Evolutionary conservation across 2,797 vertebrate genomes (phyloP), one percentile per base, ranked within the genome.

Genomic region (Austrolebias charrua): DNA sequence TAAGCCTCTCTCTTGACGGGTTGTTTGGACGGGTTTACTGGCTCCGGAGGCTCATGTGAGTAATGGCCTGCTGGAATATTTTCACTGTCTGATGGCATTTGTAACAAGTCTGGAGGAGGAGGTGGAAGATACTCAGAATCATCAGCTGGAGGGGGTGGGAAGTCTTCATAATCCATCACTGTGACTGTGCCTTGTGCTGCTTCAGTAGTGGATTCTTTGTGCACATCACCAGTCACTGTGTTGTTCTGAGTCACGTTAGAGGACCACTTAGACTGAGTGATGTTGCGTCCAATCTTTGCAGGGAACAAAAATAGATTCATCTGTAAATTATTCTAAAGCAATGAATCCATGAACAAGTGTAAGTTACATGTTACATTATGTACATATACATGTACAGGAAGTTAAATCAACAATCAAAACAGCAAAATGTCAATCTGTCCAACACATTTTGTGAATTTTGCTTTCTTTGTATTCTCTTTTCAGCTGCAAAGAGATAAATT

Each of bases 231-330:
- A 78, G 74, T 69, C 69, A 79, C 57, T 64, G 83, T 87, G 83
- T 76, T 79, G 78, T 84, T 90, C 73, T 93, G 80, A 78, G 87
- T 90, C 63, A 85, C 79, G 54, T 83, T 88, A 77, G 91, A 89
- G 85, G 91, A 87, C 91, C 92, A 91, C 84, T 90, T 91, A 86
- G 89, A 88, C 76, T 89, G 90, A 91, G 85, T 94, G 91, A 90
- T 90, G 5, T 73, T 93, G 86, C 85, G 92, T 89, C 91, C 89
- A 80, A 91, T 94, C 94, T 98, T 96, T 90, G 92, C 75, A 71
- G 82, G 79, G 90, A 90, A 91, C 89, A 92, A 78, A 88, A 83
- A 40, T 1, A 84, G 47, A 83, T 80, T 73, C 75, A 38, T 35
- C 14, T 38, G 64, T 85, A 69, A 85, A 77, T 73, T 20, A 24